These are phyloP conservation scores for Coregonus ussuriensis DNA, from an alignment of 2,797 vertebrate species.

Conservation along the genomic window DNA sequence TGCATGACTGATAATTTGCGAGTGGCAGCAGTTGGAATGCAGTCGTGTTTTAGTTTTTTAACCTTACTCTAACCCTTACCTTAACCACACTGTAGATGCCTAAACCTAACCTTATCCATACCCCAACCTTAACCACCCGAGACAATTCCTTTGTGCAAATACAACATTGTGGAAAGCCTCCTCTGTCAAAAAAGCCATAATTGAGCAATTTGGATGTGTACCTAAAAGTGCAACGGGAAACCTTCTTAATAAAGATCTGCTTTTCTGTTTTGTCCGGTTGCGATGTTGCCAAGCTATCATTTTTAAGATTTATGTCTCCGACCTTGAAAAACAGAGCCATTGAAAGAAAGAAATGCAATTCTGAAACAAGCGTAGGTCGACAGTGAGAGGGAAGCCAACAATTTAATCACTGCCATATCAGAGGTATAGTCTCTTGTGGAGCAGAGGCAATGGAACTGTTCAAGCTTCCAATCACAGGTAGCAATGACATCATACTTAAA, in stretches of 20 bases:
- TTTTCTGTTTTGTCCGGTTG: neutral
- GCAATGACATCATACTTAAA: conserved; percentile 46
- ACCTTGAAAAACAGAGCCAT: neutral
- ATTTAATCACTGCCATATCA: neutral
- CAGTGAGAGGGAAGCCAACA: neutral
- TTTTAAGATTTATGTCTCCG: neutral
- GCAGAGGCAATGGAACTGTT: neutral
- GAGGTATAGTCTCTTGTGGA: neutral
- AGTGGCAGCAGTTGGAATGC: no score
- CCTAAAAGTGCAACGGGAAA: neutral
- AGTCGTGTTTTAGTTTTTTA: no score
- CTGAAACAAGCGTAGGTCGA: neutral
- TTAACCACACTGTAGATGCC: no score
- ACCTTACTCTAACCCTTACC: no score
- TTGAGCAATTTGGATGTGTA: neutral
- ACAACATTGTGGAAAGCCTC: no score
- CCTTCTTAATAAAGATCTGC: no score
- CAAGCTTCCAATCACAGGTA: conserved; percentile 39
- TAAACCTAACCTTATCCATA: no score
- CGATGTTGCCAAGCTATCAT: neutral
- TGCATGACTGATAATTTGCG: no score
- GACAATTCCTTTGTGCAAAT: no score
- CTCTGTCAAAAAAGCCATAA: no score
- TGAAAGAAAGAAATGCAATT: neutral
- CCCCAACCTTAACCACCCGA: no score